Evolutionary conservation across 2,797 vertebrate genomes (phyloP), one percentile per base, ranked within the genome.

Genomic region (Pseudochromis fuscus): DNA sequence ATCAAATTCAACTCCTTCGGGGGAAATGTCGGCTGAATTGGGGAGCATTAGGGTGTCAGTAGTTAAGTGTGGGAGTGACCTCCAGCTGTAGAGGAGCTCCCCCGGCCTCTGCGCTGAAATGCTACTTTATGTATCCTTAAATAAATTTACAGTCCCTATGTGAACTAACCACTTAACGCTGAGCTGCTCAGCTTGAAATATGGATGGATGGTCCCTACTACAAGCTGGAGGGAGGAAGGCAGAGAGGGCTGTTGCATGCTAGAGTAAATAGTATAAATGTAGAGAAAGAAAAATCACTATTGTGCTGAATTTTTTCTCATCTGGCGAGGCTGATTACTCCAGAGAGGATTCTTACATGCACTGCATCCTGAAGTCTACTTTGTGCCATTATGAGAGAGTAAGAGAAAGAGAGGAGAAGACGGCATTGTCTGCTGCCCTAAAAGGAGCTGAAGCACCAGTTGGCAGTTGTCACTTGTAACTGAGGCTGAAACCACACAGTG

Each of bases 391-490:
- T 28, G 33, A 74, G 72, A 65, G 45, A 65, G 57, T 19, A 24
- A 50, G 35, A 49, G 30, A 49, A 21, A 66, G 31, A 33, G 25
- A 15, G 61, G 40, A 13, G 21, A 23, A 25, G 53, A 24, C 69
- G 1, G 55, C 18, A 57, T 38, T 63, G 67, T 73, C 33, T 64
- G 40, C 70, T 61, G 78, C 88, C 84, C 65, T 90, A 83, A 71
- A 87, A 85, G 88, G 89, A 42, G 60, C 71, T 66, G 72, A 69
- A 82, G 79, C 58, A 67, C 74, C 61, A 76, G 69, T 78, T 88
- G 87, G 87, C 85, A 77, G 79, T 37, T 84, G 81, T 81, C 79
- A 82, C 72, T 87, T 79, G 79, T 68, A 89, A 77, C 79, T 40
- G 60, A 81, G 72, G 68, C 74, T 63, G 44, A 90, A 87, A 88